Percentiles rank a stretch among this genome's conserved stretches.
Evolutionary conservation across 2,888 invertebrate species (phyloP).

Genomic region (Malthinus flaveolus): DNA sequence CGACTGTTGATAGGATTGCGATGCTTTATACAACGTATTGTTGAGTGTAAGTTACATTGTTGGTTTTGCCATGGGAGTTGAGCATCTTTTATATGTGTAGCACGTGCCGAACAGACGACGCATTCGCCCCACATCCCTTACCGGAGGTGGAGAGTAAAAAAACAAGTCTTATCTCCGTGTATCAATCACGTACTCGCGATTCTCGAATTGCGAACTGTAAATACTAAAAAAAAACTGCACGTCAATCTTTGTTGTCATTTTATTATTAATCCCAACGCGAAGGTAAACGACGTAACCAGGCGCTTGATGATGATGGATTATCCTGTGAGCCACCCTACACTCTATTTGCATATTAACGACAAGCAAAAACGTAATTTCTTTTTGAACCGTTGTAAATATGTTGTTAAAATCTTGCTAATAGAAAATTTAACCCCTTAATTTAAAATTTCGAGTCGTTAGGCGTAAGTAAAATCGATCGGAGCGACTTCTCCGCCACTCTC

Average conservation of each 20-base stretch:
- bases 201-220: slow-evolving; percentile 28
- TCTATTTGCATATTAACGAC: slow-evolving; percentile 28
- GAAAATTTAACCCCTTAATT: slow-evolving; percentile 15
- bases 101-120: slow-evolving; percentile 36
- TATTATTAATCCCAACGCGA: slow-evolving; percentile 32
- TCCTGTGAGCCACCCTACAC: slow-evolving; percentile 21
- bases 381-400: slow-evolving; percentile 24
- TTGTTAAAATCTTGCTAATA: slow-evolving; percentile 16
- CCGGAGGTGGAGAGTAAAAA: slow-evolving; percentile 20
- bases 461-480: background rate
- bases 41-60: slow-evolving; percentile 33
- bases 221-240: slow-evolving; percentile 25
- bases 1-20: slow-evolving; percentile 34
- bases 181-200: slow-evolving; percentile 36
- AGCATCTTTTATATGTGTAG: slow-evolving; percentile 32
- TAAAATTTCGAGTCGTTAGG: too few relatives aligned
- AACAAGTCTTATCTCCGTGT: slow-evolving; percentile 37
- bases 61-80: slow-evolving; percentile 30
- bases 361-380: slow-evolving; percentile 23
- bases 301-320: slow-evolving; percentile 30
- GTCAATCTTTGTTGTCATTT: slow-evolving; percentile 31
- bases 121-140: slow-evolving; percentile 22
- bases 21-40: slow-evolving; percentile 24
- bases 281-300: slow-evolving; percentile 25
- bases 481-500: background rate